Percentiles rank a stretch among this genome's conserved stretches.
These are phyloP conservation scores for Pandemis corylana DNA, from an alignment of 2,888 invertebrate genomes.

Conservation along the genomic window DNA sequence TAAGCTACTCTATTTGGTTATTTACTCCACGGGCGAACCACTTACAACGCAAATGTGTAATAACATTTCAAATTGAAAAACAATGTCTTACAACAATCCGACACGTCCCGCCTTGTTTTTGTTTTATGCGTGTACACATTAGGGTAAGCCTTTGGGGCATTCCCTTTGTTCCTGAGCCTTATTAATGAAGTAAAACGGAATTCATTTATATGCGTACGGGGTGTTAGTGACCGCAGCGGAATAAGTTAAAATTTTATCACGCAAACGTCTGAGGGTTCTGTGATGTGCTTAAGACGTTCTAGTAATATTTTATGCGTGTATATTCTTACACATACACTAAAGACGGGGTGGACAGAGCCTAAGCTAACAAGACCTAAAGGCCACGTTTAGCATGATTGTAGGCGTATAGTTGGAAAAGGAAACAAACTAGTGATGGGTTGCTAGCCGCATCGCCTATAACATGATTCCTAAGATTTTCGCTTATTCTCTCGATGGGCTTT, in stretches of 20 bases:
- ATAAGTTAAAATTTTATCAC: slow-evolving; percentile 9
- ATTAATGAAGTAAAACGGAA: slow-evolving; percentile 31
- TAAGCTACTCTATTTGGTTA: too few relatives aligned
- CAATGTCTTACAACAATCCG: slow-evolving; percentile 22
- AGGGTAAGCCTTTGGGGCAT: slow-evolving; percentile 13
- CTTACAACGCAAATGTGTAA: slow-evolving; percentile 19
- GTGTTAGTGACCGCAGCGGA: not conserved
- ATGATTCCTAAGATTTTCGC: too few relatives aligned
- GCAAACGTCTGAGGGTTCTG: not conserved
- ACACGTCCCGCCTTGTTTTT: slow-evolving; percentile 18
- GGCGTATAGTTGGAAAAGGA: too few relatives aligned
- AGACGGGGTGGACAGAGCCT: too few relatives aligned
- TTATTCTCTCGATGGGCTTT: too few relatives aligned
- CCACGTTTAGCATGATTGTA: too few relatives aligned
- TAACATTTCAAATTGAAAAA: slow-evolving; percentile 27
- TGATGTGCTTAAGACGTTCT: not conserved
- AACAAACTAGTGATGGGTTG: too few relatives aligned
- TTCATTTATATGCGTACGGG: slow-evolving; percentile 12
- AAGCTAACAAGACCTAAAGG: too few relatives aligned
- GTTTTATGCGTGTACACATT: slow-evolving; percentile 23
- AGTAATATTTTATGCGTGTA: not conserved
- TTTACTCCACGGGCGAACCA: not conserved
- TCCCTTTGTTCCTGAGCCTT: slow-evolving; percentile 22
- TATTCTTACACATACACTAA: too few relatives aligned
- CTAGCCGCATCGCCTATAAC: too few relatives aligned